Base-by-base conservation (phyloP, 2,888 invertebrate genomes). In the Ennomos erosarius region DNA sequence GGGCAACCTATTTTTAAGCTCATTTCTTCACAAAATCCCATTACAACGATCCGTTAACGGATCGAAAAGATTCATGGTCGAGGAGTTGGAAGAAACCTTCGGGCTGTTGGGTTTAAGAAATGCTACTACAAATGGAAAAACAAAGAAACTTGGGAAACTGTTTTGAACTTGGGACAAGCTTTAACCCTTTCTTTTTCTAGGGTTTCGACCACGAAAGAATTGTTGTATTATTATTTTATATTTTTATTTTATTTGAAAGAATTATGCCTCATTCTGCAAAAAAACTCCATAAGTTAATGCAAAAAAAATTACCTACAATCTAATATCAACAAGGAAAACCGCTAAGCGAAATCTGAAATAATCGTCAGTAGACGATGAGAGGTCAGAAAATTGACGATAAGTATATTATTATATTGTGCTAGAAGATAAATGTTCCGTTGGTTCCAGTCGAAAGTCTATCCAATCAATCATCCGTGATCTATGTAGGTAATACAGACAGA, bases 311-410 rank as follows among this genome's bases (percentile, higher is more conserved):
- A 47, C 47, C 37, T n/a, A n/a, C n/a, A n/a, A n/a, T n/a, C n/a
- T n/a, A 34, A 12, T 33, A 54, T 38, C 37, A 59, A 56, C 62
- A 65, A 60, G 61, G 58, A 62, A 65, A 63, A 60, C 49, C 12
- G 40, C 16, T 57, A 43, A 36, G 36, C 55, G 35, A 40, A 61
- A 63, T 53, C 45, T 39, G 61, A 68, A 66, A 55, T 54, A 56
- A 56, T 46, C 54, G 45, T n/a, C 48, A 51, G 47, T 46, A 51
- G 49, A 42, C 55, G 62, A 63, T 58, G 59, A 62, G 66, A 54
- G 56, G 59, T 62, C 61, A 63, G 58, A 60, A 65, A 63, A 61
- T 52, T 48, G 55, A 59, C 46, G 64, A 53, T 26, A 62, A 63
- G 52, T 56, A 61, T 61, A 55, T 56, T 55, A 62, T 51, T 51